A percentile compares a stretch with the other conserved stretches of the same genome.
Conservation (phyloP, 2,113 vertebrate genomes). For the Coptodon rendalli region DNA sequence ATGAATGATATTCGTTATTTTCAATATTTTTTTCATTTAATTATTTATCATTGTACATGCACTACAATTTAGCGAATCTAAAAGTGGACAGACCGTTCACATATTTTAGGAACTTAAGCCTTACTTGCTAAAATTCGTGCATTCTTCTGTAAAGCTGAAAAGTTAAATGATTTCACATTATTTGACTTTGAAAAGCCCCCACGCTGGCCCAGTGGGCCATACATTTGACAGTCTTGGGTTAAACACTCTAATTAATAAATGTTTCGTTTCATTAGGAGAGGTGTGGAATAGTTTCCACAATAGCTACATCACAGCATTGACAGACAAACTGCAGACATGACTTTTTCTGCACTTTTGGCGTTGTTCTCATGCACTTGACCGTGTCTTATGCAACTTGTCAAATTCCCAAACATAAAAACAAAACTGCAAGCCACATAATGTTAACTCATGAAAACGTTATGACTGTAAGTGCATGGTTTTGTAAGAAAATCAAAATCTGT, state of each 20-base stretch:
- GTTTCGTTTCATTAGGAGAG: background rate
- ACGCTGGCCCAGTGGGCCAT: background rate
- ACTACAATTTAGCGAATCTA: background rate
- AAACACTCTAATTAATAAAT: background rate
- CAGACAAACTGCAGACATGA: background rate
- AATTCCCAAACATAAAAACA: background rate
- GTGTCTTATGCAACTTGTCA: background rate
- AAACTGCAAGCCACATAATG: background rate
- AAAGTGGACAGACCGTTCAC: background rate
- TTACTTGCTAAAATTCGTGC: background rate
- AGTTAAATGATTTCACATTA: background rate
- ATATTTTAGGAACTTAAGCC: background rate
- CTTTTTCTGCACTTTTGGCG: background rate
- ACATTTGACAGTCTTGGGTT: background rate
- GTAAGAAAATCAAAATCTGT: background rate
- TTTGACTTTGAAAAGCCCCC: background rate
- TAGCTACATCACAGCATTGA: background rate
- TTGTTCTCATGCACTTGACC: background rate
- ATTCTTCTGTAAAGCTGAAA: background rate
- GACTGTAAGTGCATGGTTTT: background rate
- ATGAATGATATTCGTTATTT: background rate
- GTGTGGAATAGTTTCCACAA: background rate
- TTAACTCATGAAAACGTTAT: background rate
- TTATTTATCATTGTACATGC: fast-evolving
- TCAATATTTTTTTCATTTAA: background rate